phyloP scores from a whole-genome alignment of 1,140 invertebrate species.

The Drosophila asahinai region DNA sequence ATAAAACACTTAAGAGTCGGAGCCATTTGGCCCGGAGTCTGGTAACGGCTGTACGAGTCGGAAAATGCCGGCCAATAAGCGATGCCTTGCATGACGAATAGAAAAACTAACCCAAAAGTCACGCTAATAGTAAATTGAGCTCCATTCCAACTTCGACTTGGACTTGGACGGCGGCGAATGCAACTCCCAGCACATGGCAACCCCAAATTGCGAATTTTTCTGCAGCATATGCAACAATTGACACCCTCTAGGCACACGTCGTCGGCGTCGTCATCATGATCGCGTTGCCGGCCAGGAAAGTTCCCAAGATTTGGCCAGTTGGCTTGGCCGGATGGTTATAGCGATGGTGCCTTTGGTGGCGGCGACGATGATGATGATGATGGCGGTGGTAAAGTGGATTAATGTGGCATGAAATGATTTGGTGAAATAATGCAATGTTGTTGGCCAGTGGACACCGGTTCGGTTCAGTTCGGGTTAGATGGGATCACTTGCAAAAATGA shows the following conservation, averaged over 20 bases:
- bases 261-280: slow-evolving; percentile 49
- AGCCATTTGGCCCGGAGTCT: slow-evolving; percentile 59
- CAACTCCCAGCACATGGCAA: slow-evolving; percentile 56
- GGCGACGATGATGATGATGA: slow-evolving; percentile 50
- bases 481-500: slow-evolving; percentile 23
- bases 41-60: slow-evolving; percentile 29
- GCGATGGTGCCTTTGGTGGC: slow-evolving; percentile 26
- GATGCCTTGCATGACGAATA: slow-evolving; percentile 82
- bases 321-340: slow-evolving; percentile 41
- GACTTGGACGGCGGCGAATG: slow-evolving; percentile 26
- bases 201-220: slow-evolving; percentile 75
- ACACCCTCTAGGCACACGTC: slow-evolving; percentile 83
- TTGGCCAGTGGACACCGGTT: slow-evolving; percentile 60
- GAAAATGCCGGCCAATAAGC: slow-evolving; percentile 62
- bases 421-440: slow-evolving; percentile 76
- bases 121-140: slow-evolving; percentile 82
- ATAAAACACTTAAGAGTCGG: slow-evolving; percentile 72
- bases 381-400: slow-evolving; percentile 83
- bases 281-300: slow-evolving; percentile 52
- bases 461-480: slow-evolving; percentile 54
- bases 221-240: slow-evolving; percentile 77
- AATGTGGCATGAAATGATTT: slow-evolving; percentile 84
- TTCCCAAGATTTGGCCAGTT: slow-evolving; percentile 61
- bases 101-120: slow-evolving; percentile 83
- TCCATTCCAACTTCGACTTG: slow-evolving; percentile 57